Conservation (phyloP, 2,113 vertebrate genomes). For the Apodemus sylvaticus region DNA sequence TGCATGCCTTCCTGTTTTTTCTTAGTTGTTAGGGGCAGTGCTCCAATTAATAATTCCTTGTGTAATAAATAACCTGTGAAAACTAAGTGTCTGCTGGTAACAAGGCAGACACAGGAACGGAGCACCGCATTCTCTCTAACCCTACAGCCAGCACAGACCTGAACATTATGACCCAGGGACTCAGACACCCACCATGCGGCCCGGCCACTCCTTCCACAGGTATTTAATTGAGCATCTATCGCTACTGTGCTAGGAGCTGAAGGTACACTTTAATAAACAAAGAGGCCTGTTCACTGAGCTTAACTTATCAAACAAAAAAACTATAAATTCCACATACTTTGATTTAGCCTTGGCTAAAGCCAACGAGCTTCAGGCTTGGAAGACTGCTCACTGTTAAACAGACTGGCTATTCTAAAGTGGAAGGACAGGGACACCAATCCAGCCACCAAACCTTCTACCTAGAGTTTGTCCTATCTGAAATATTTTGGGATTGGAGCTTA, state of each 20-base stretch:
- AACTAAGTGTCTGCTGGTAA: constrained; percentile 46
- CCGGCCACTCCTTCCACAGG: constrained; percentile 13
- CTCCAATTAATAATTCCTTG: constrained; percentile 62
- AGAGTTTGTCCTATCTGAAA: neutral
- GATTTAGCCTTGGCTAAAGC: constrained; percentile 46
- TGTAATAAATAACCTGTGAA: constrained; percentile 61
- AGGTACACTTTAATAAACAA: constrained; percentile 53
- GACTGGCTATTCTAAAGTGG: neutral
- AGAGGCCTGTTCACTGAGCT: constrained; percentile 12
- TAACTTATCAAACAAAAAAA: constrained; percentile 53
- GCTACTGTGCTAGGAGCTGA: neutral
- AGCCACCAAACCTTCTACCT: neutral
- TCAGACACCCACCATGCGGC: neutral
- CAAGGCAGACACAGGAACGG: constrained; percentile 44
- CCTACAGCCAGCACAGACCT: constrained; percentile 36
- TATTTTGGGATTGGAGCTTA: neutral
- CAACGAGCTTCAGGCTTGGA: neutral
- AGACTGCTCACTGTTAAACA: neutral
- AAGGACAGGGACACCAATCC: neutral
- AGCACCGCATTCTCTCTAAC: constrained; percentile 46
- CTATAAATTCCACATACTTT: constrained; percentile 28
- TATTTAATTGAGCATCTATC: neutral
- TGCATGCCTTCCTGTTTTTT: constrained; percentile 33
- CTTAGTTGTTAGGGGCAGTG: constrained; percentile 56
- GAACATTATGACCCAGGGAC: constrained; percentile 5